Conservation (phyloP, 1,140 invertebrate species). For the Orius insidiosus region DNA sequence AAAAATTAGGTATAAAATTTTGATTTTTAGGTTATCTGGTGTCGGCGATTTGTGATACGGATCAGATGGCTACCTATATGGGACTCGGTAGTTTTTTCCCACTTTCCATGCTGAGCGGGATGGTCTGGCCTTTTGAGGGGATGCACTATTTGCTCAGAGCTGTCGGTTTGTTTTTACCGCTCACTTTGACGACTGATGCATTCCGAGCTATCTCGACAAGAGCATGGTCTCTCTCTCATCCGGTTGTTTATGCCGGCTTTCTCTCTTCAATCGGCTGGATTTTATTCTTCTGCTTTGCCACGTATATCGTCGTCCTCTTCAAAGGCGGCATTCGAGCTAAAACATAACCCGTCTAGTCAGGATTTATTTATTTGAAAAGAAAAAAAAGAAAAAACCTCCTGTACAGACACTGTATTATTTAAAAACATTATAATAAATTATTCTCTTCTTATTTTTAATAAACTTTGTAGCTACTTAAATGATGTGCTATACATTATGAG, state of each 20-base stretch:
- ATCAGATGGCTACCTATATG: conserved; percentile 22
- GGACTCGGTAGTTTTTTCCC: conserved; percentile 24
- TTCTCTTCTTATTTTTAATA: too few species aligned
- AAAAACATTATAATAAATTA: too few species aligned
- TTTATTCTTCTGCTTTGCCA: conserved; percentile 26
- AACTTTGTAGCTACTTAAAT: too few species aligned
- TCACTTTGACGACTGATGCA: conserved; percentile 38
- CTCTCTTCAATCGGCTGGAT: conserved; percentile 35
- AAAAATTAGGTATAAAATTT: background rate
- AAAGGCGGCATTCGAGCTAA: background rate
- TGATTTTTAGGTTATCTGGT: conserved; percentile 23
- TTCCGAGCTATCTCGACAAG: conserved; percentile 38
- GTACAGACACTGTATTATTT: too few species aligned
- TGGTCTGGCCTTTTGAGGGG: conserved; percentile 25
- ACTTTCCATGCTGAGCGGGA: conserved; percentile 23
- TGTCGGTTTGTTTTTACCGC: conserved; percentile 35
- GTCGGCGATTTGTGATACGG: conserved; percentile 21
- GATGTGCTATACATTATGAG: too few species aligned
- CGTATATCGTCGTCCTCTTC: conserved; percentile 1
- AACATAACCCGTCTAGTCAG: conserved; percentile 1
- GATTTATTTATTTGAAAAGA: too few species aligned
- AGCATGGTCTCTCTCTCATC: conserved; percentile 35
- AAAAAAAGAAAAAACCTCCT: too few species aligned
- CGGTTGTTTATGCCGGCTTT: conserved; percentile 35
- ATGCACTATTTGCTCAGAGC: conserved; percentile 36